These are phyloP conservation scores for Spermophilus dauricus DNA, from an alignment of 2,113 vertebrate genomes.

Conservation along the genomic window DNA sequence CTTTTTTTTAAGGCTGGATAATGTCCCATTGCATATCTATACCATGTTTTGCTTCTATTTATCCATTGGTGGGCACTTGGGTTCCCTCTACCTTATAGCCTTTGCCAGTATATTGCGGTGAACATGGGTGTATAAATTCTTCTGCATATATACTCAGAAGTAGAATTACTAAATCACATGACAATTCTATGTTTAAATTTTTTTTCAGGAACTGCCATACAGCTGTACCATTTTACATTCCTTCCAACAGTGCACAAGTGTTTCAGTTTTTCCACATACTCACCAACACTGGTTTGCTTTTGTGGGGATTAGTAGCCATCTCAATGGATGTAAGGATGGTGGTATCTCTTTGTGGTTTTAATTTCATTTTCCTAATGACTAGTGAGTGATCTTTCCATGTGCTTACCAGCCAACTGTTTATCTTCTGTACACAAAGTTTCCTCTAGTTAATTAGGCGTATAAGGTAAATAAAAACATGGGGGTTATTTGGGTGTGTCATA, in stretches of 20 bases:
- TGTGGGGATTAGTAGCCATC: too few relatives aligned
- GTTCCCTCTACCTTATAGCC: not conserved
- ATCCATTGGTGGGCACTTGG: not conserved
- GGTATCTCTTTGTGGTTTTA: not conserved
- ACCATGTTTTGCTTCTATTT: not conserved
- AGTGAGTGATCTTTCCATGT: not conserved
- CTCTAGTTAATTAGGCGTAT: slow-evolving; percentile 16
- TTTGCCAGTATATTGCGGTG: not conserved
- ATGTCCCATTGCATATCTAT: not conserved
- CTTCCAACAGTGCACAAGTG: not conserved
- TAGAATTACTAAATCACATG: not conserved
- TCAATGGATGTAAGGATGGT: too few relatives aligned
- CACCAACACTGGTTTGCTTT: not conserved
- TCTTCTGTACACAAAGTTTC: slow-evolving; percentile 4
- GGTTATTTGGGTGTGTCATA: not conserved
- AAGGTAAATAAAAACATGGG: not conserved
- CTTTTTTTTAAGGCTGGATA: not conserved
- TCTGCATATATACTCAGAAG: not conserved
- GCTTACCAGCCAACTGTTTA: not conserved
- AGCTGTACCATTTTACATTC: not conserved
- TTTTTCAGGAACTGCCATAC: not conserved
- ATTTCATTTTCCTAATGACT: not conserved
- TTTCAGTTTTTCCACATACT: not conserved
- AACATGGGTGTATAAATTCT: not conserved
- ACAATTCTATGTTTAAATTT: not conserved